A percentile compares a stretch with the other conserved stretches of the same genome.
Evolutionary conservation across 2,888 invertebrate genomes (phyloP).

Genomic region (Gastrophysa polygoni): DNA sequence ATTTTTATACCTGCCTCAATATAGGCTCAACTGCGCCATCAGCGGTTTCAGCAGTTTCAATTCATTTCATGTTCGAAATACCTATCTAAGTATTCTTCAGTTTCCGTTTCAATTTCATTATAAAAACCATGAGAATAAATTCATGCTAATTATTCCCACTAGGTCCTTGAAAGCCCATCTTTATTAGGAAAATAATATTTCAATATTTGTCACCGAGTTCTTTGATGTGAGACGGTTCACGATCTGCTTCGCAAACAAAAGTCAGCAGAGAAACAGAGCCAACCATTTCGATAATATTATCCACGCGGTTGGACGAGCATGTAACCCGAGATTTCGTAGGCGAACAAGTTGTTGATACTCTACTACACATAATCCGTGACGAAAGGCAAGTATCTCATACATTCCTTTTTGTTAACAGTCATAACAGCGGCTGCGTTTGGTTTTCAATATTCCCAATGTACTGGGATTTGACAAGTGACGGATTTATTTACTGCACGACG

Average conservation of each 20-base stretch:
- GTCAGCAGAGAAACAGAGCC: slow-evolving; percentile 6
- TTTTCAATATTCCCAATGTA: slow-evolving; percentile 3
- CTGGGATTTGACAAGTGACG: background rate
- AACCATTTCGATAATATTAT: slow-evolving; percentile 29
- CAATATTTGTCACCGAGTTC: no score
- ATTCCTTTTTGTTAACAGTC: slow-evolving; percentile 33
- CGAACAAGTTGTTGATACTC: slow-evolving; percentile 34
- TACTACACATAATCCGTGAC: slow-evolving; percentile 30
- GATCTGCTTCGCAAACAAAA: background rate
- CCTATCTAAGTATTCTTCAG: no score
- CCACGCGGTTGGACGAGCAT: slow-evolving; percentile 14
- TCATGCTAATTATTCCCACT: no score
- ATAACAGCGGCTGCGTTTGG: slow-evolving; percentile 34
- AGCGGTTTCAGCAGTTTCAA: no score
- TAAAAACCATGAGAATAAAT: no score
- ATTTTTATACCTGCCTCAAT: no score
- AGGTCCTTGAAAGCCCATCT: no score
- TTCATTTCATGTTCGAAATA: no score
- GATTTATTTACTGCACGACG: background rate
- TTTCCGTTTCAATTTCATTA: no score
- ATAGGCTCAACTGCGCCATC: no score
- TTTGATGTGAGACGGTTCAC: background rate
- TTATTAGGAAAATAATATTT: no score
- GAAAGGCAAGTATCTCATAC: slow-evolving; percentile 31
- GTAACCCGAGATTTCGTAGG: slow-evolving; percentile 24